Percentiles rank a stretch among this genome's conserved stretches.
Conservation (phyloP, 2,113 vertebrate genomes). For the Stegostoma tigrinum region DNA sequence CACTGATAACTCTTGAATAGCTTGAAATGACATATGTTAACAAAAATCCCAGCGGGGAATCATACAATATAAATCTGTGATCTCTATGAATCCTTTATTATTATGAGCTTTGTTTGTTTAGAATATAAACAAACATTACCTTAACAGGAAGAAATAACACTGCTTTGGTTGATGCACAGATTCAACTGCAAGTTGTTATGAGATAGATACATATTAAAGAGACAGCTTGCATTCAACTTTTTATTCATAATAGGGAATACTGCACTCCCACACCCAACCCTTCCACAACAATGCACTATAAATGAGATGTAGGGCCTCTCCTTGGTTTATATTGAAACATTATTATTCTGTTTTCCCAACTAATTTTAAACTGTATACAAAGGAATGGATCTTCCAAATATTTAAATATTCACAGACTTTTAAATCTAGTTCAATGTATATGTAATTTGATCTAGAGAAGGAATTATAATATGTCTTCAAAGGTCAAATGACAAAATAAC, state of each 20-base stretch:
- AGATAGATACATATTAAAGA: not conserved
- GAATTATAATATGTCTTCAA: not conserved
- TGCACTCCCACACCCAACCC: not conserved
- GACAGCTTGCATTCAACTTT: not conserved
- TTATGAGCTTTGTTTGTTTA: not conserved
- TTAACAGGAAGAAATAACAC: not conserved
- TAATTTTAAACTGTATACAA: not conserved
- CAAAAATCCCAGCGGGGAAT: not conserved
- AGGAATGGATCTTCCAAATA: not conserved
- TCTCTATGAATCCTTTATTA: conserved; percentile 4
- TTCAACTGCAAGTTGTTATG: not conserved
- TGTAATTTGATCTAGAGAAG: not conserved
- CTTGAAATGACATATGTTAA: not conserved
- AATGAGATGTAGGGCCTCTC: not conserved
- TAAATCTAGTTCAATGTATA: not conserved
- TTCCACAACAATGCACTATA: not conserved
- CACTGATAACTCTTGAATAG: not conserved
- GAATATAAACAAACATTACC: not conserved
- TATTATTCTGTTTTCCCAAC: not conserved
- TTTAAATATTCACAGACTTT: conserved; percentile 5
- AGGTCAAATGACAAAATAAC: not conserved
- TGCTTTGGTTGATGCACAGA: not conserved
- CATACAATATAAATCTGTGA: not conserved
- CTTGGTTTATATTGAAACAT: not conserved
- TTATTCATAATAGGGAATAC: not conserved